These are phyloP conservation scores for Paracentrotus lividus DNA, from an alignment of 53 echinoderm and acorn worm species.

Conservation along the genomic window DNA sequence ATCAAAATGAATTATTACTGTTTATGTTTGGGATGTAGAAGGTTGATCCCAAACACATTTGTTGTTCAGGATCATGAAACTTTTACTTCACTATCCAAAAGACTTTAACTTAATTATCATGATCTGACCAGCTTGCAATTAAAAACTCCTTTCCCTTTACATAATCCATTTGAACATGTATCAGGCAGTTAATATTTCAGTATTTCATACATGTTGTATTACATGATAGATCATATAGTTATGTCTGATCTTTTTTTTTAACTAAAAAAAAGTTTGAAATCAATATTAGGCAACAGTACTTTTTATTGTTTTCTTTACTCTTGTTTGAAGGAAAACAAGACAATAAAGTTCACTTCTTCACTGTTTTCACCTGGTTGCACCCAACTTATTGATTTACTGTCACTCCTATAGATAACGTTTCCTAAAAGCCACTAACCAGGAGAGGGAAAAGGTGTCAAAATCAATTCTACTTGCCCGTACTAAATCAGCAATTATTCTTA, in stretches of 20 bases:
- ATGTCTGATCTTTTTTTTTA: background rate
- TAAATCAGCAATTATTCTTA: slow-evolving; percentile 39
- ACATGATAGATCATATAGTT: no score
- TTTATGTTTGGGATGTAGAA: no score
- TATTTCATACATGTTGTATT: no score
- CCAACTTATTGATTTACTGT: slow-evolving; percentile 30
- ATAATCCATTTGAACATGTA: no score
- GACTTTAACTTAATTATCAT: no score
- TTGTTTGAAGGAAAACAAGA: background rate
- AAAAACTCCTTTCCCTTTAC: no score
- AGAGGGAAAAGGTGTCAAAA: slow-evolving; percentile 16
- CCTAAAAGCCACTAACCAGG: background rate
- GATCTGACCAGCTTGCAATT: no score
- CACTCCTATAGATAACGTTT: background rate
- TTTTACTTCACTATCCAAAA: no score
- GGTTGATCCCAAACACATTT: no score
- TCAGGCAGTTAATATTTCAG: no score
- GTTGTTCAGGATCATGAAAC: no score
- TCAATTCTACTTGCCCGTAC: slow-evolving; percentile 32
- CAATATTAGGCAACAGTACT: background rate
- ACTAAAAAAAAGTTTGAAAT: background rate
- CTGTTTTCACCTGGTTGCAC: slow-evolving; percentile 7
- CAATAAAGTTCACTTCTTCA: slow-evolving; percentile 20
- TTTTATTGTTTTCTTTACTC: background rate
- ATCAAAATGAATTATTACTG: no score